Base-by-base conservation (phyloP, 2,797 vertebrate species). In the Ciconia nigra region DNA sequence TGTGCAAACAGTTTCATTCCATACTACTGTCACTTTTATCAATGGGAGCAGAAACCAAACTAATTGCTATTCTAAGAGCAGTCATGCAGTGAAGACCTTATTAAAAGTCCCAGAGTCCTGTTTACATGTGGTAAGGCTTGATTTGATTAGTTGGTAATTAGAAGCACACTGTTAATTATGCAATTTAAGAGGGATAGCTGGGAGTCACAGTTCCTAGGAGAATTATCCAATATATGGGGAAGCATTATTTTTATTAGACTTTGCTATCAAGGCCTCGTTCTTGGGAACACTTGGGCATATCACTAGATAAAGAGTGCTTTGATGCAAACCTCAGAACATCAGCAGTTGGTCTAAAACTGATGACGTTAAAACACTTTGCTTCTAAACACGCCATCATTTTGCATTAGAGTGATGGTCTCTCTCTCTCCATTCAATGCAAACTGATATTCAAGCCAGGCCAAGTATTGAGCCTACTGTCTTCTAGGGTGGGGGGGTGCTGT, bases 81-180 rank as follows among this genome's bases (percentile, higher is more conserved):
- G 77, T 82, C 83, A 72, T 35, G 55, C 71, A 87, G 59, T 49
- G 81, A 90, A 93, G 70, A 81, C 80, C 83, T 90, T 92, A 84
- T 91, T 95, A 96, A 96, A 96, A 93, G 89, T 91, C 92, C 44
- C 49, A 47, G 61, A 91, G 46, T 93, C 70, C 86, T 91, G 69
- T 95, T 97, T 92, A 81, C 72, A 80, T 79, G 86, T 9, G 22
- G 59, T 59, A 86, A 91, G 76, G 51, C 77, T 93, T 92, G 69
- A 90, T 89, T 97, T 95, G 93, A 97, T 98, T 95, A 91, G 90
- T 15, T 86, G 81, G 47, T 94, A 89, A 95, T 96, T 94, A 97
- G 93, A 96, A 96, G 63, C 55, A 89, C 83, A 49, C 85, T 84
- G 62, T 66, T 94, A 93, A 93, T 62, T 54, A 84, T 46, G 47